Percentiles rank a stretch among this genome's conserved stretches.
These are phyloP conservation scores for Diadema setosum DNA, from an alignment of 35 echinoderm and acorn worm species.

Conservation along the genomic window DNA sequence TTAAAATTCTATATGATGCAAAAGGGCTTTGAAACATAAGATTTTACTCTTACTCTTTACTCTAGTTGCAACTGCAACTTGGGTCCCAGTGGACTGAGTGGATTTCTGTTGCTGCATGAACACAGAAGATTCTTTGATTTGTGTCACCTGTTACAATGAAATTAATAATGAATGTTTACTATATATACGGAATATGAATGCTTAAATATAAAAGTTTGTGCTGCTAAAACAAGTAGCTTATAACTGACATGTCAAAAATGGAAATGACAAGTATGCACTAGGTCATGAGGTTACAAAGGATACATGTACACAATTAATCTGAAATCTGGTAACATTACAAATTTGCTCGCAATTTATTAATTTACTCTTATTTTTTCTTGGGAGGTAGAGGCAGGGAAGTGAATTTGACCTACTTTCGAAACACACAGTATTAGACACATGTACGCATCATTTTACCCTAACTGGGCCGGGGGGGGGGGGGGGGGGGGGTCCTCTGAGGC, in stretches of 20 bases:
- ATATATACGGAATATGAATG: not conserved
- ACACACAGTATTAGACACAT: too few relatives aligned
- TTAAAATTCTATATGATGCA: not conserved
- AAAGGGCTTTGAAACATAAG: not conserved
- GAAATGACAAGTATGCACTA: not conserved
- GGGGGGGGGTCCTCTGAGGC: too few relatives aligned
- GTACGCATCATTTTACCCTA: too few relatives aligned
- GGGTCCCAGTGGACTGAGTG: not conserved
- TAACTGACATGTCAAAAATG: not conserved
- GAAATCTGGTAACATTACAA: too few relatives aligned
- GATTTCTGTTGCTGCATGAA: not conserved
- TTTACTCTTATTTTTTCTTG: not conserved
- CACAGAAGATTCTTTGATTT: not conserved
- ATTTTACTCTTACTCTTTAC: not conserved
- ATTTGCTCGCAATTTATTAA: too few relatives aligned
- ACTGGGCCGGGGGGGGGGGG: too few relatives aligned
- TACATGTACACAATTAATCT: too few relatives aligned
- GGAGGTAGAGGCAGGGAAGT: not conserved
- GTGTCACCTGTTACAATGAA: not conserved
- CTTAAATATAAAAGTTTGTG: not conserved
- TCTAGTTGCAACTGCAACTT: not conserved
- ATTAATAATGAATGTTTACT: not conserved
- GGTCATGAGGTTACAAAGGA: not conserved
- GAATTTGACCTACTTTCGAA: not conserved
- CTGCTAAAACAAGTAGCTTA: not conserved